phyloP scores from a whole-genome alignment of 2,797 vertebrate species.

The Erpetoichthys calabaricus region DNA sequence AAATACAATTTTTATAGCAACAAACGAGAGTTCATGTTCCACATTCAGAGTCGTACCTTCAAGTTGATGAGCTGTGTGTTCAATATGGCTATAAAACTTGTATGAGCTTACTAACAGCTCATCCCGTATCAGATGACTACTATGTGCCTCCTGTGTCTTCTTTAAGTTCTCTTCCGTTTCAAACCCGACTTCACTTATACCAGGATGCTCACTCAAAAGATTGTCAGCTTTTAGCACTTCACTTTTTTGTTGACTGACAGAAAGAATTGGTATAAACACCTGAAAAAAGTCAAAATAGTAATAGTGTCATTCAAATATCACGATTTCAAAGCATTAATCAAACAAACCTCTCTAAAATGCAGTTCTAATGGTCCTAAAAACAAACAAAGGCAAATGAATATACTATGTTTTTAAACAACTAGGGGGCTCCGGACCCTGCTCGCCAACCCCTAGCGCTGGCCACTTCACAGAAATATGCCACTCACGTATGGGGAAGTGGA shows the following conservation, averaged over 20 bases:
- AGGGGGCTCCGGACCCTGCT: too few species aligned
- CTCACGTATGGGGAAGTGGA: too few species aligned
- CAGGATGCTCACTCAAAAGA: not conserved
- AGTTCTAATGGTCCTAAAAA: too few species aligned
- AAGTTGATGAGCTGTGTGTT: slow-evolving; percentile 48
- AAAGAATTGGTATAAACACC: slow-evolving; percentile 51
- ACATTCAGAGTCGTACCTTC: slow-evolving; percentile 31
- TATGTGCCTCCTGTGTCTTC: slow-evolving; percentile 20
- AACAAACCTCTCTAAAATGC: too few species aligned
- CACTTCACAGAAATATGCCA: too few species aligned
- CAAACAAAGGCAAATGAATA: too few species aligned
- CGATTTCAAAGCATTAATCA: too few species aligned
- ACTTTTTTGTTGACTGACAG: slow-evolving; percentile 41
- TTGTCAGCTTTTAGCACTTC: slow-evolving; percentile 19
- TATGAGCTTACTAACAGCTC: slow-evolving; percentile 56
- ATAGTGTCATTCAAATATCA: not conserved
- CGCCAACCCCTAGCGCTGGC: too few species aligned
- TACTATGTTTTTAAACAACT: too few species aligned
- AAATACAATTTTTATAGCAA: too few species aligned
- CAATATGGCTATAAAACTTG: slow-evolving; percentile 49
- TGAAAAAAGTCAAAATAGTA: slow-evolving; percentile 22
- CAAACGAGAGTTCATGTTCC: too few species aligned
- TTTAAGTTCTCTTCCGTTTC: not conserved
- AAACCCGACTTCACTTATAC: not conserved
- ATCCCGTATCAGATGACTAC: slow-evolving; percentile 30